These are phyloP conservation scores for Eupelmus urozonus DNA, from an alignment of 2,888 invertebrate genomes.

Conservation along the genomic window DNA sequence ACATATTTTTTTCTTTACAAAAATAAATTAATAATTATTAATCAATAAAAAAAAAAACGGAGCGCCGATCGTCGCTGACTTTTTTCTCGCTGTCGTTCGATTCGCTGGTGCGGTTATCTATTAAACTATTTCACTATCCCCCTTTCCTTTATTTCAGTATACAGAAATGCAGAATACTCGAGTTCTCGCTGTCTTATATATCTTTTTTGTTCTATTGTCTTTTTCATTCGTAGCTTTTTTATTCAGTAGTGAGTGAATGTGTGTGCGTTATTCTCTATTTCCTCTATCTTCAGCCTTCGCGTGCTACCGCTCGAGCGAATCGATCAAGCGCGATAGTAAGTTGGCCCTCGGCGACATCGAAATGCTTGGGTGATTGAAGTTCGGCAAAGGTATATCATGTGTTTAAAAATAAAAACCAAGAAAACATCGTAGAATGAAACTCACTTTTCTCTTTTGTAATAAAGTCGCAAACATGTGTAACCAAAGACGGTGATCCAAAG, in stretches of 20 bases:
- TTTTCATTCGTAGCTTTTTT: slow-evolving; percentile 57
- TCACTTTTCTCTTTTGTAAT: slow-evolving; percentile 31
- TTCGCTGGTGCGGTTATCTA: slow-evolving; percentile 55
- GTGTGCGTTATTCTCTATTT: slow-evolving; percentile 67
- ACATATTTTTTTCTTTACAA: slow-evolving; percentile 50
- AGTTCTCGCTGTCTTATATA: slow-evolving; percentile 10
- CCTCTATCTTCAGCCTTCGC: slow-evolving; percentile 60
- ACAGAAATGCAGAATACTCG: slow-evolving; percentile 26
- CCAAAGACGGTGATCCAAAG: slow-evolving; percentile 36
- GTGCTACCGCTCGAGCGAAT: slow-evolving; percentile 72
- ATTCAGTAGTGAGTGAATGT: slow-evolving; percentile 74
- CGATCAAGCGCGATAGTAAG: slow-evolving; percentile 68
- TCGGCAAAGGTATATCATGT: slow-evolving; percentile 59
- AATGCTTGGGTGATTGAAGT: slow-evolving; percentile 75
- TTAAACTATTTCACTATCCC: slow-evolving; percentile 19
- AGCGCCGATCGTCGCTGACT: slow-evolving; percentile 50
- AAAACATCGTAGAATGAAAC: not conserved
- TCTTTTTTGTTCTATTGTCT: slow-evolving; percentile 36
- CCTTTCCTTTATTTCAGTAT: slow-evolving; percentile 3
- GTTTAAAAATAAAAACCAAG: not conserved
- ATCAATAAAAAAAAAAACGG: slow-evolving; percentile 34
- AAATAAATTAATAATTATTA: slow-evolving; percentile 14
- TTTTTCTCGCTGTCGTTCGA: slow-evolving; percentile 54
- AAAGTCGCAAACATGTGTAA: slow-evolving; percentile 15
- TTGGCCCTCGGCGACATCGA: slow-evolving; percentile 72